Base-by-base conservation (phyloP, 2,888 invertebrate species). In the Campaea margaritaria region DNA sequence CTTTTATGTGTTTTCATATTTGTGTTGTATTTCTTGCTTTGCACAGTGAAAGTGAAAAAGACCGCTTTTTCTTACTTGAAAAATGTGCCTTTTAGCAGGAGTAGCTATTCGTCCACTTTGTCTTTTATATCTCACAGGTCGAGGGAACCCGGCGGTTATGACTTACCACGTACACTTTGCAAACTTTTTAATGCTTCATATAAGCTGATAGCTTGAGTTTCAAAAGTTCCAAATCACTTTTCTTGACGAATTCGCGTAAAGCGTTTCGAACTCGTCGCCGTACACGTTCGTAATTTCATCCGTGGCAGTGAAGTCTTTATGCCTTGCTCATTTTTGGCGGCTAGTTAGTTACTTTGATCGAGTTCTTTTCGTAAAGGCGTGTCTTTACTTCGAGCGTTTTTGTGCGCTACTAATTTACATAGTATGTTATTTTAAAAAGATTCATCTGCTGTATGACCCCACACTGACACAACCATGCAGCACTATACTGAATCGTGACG, bases 341-440 rank as follows among this genome's bases (percentile, higher is more conserved):
- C 74, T 75, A 81, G 78, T 85, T 75, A 81, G 78, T 84, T 78
- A 80, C 73, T 76, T 81, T 82, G 82, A 85, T 85, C 71, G 78
- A 85, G 79, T 78, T 86, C 31, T 83, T 83, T 85, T 87, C 85
- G n/a, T 52, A 47, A 58, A n/a, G 49, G 16, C 38, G 44, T 4
- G 56, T 21, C 21, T 5, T 46, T 42, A 14, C 5, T 16, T 27
- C 9, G 0, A 28, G 36, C 52, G 21, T 53, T 44, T 53, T 14
- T 5, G 21, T 16, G 1, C 31, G 27, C 42, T n/a, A 10, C n/a
- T 1, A 10, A 36, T 36, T 36, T n/a, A 36, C 36, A 36, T 31
- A 31, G 1, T 36, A n/a, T 36, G n/a, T 12, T 0, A n/a, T 36
- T n/a, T n/a, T 11, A n/a, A n/a, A n/a, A n/a, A n/a, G n/a, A n/a